Percentiles rank a stretch among this genome's conserved stretches.
Evolutionary conservation across 2,113 vertebrate genomes (phyloP).

Genomic region (Sinosuthora webbiana): DNA sequence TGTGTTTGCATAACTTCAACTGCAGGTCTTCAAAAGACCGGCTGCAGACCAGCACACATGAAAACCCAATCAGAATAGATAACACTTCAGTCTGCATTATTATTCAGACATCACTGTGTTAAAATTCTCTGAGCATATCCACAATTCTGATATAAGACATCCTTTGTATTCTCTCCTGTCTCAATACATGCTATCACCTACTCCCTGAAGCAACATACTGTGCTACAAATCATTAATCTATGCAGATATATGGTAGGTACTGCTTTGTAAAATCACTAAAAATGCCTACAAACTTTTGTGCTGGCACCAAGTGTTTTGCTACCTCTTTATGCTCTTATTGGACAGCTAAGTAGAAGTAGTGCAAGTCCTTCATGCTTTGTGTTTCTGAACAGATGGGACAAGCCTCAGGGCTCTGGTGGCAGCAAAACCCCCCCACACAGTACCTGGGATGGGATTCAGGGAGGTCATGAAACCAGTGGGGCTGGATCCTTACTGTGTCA

Average conservation of each 20-base stretch:
- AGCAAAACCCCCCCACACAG: not conserved
- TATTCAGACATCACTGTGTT: not conserved
- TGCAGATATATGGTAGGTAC: not conserved
- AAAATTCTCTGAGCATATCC: not conserved
- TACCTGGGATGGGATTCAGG: not conserved
- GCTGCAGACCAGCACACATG: not conserved
- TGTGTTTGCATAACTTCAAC: not conserved
- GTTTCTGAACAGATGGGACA: not conserved
- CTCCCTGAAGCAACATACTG: not conserved
- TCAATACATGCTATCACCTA: not conserved
- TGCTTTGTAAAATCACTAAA: not conserved
- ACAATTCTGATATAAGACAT: not conserved
- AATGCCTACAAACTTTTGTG: not conserved
- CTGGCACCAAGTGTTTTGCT: not conserved
- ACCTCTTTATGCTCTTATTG: not conserved
- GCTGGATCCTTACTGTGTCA: rapidly evolving
- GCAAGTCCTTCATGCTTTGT: not conserved
- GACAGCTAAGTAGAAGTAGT: not conserved
- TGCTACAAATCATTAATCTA: not conserved
- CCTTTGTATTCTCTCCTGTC: not conserved
- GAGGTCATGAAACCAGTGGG: not conserved
- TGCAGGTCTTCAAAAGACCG: not conserved
- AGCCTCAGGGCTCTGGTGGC: not conserved
- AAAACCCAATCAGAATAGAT: not conserved
- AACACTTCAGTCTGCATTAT: not conserved